These are phyloP conservation scores for Pristionchus exspectatus DNA, from an alignment of 2,888 invertebrate species.

Conservation along the genomic window DNA sequence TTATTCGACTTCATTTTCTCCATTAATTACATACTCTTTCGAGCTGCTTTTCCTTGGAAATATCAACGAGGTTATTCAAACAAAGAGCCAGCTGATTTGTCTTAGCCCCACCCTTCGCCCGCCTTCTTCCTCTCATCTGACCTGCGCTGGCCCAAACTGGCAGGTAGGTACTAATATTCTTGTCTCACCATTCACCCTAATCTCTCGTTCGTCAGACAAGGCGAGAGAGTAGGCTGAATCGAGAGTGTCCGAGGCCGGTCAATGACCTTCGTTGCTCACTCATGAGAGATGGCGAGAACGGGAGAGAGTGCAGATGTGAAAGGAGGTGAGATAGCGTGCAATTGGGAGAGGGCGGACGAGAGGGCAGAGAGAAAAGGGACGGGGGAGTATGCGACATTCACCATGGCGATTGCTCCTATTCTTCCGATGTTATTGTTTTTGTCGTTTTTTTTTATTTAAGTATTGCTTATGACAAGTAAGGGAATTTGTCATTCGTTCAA, in stretches of 20 bases:
- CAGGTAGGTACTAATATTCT: background rate
- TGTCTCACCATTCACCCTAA: background rate
- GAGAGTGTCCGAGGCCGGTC: background rate
- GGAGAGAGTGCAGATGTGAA: background rate
- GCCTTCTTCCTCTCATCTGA: background rate
- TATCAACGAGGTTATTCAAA: background rate
- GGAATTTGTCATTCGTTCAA: no score
- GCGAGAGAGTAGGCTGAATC: background rate
- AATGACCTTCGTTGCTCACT: background rate
- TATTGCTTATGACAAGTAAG: no score
- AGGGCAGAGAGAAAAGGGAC: background rate
- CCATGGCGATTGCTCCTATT: background rate
- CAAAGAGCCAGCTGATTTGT: constrained; percentile 18
- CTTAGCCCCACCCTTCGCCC: background rate
- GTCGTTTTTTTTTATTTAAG: no score
- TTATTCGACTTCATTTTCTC: background rate
- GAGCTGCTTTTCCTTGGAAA: no score
- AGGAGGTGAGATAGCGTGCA: background rate
- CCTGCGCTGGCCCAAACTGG: constrained; percentile 11
- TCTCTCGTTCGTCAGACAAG: background rate
- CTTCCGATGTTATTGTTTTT: constrained; percentile 17
- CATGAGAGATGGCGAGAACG: background rate
- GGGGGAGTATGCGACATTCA: background rate
- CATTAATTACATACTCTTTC: background rate
- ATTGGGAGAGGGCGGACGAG: constrained; percentile 12